phyloP scores from a whole-genome alignment of 2,113 vertebrate species.

The Lepisosteus osseus region DNA sequence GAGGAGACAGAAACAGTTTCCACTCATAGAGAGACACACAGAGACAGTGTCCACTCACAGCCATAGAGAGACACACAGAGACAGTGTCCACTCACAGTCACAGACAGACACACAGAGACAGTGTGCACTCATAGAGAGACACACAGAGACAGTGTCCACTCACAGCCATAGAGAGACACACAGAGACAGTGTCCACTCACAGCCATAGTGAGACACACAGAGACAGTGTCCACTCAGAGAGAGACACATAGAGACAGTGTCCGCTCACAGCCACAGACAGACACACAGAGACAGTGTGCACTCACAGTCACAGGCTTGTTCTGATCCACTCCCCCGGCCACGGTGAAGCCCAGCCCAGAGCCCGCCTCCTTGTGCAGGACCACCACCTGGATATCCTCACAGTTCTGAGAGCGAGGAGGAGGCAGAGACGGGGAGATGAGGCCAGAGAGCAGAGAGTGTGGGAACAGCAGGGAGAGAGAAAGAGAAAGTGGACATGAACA shows the following conservation, averaged over 20 bases:
- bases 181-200: too few species aligned
- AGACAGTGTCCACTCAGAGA: too few species aligned
- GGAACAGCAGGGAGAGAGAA: not conserved
- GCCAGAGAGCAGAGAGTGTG: not conserved
- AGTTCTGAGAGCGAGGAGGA: slow-evolving; percentile 43
- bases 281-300: not conserved
- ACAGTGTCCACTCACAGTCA: too few species aligned
- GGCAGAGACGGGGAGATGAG: not conserved
- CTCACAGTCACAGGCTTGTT: slow-evolving; percentile 71
- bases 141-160: too few species aligned
- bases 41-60: too few species aligned
- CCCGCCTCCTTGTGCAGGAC: slow-evolving; percentile 75
- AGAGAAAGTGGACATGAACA: not conserved
- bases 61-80: too few species aligned
- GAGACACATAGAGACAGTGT: too few species aligned
- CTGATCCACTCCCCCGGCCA: slow-evolving; percentile 72
- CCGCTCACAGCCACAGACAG: not conserved
- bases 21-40: too few species aligned
- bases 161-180: not conserved
- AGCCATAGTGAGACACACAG: too few species aligned
- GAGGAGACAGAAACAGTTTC: too few species aligned
- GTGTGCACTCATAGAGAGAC: too few species aligned
- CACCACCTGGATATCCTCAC: slow-evolving; percentile 65
- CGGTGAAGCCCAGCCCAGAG: slow-evolving; percentile 67
- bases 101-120: too few species aligned